These are phyloP conservation scores for Muraenolepis orangiensis DNA, from an alignment of 2,797 vertebrate genomes.

Conservation along the genomic window DNA sequence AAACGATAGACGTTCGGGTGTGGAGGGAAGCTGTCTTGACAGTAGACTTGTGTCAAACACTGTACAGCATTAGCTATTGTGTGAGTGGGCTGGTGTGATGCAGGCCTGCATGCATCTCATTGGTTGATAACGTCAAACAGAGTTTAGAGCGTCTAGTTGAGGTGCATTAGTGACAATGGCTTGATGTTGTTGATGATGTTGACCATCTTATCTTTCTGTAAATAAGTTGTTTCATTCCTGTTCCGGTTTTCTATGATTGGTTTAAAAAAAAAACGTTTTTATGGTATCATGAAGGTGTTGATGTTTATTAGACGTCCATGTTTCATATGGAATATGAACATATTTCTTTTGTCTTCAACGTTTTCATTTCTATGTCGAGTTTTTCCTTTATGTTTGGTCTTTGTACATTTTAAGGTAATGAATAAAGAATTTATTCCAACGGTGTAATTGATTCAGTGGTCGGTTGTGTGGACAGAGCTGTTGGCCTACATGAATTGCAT, in stretches of 20 bases:
- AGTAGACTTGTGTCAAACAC: constrained; percentile 55
- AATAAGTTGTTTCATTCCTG: constrained; percentile 32
- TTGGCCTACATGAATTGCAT: constrained; percentile 5
- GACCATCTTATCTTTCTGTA: constrained; percentile 34
- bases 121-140: constrained; percentile 18
- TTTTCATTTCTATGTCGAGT: constrained; percentile 57
- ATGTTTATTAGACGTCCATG: constrained; percentile 3
- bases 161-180: constrained; percentile 27
- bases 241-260: constrained; percentile 54
- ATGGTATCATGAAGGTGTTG: neutral
- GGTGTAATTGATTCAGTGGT: constrained; percentile 7
- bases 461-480: constrained; percentile 7
- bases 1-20: too few relatives aligned
- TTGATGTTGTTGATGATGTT: constrained; percentile 25
- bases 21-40: constrained; percentile 57
- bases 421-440: constrained; percentile 46
- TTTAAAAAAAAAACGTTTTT: constrained; percentile 15
- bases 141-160: constrained; percentile 21
- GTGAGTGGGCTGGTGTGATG: constrained; percentile 30
- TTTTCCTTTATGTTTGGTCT: constrained; percentile 53
- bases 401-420: constrained; percentile 58
- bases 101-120: constrained; percentile 47
- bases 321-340: constrained; percentile 42
- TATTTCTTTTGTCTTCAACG: constrained; percentile 41
- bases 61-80: constrained; percentile 55